Evolutionary conservation across 2,888 invertebrate species (phyloP).

Genomic region (Furcula furcula): DNA sequence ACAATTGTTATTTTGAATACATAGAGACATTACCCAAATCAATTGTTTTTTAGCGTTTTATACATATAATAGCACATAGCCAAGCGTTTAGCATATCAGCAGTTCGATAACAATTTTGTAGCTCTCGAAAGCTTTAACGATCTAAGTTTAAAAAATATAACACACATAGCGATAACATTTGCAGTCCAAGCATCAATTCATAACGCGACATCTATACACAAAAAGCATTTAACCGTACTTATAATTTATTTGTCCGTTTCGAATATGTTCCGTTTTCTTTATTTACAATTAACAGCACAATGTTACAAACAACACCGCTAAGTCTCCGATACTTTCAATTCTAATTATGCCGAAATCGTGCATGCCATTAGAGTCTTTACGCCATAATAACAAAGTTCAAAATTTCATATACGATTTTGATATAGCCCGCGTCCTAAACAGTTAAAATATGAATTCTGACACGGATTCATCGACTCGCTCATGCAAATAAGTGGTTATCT

Average conservation of each 20-base stretch:
- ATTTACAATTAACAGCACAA: slow-evolving; percentile 33
- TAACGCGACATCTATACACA: slow-evolving; percentile 58
- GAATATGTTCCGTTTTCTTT: slow-evolving; percentile 24
- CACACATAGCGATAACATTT: slow-evolving; percentile 54
- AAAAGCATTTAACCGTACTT: slow-evolving; percentile 54
- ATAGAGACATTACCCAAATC: slow-evolving; percentile 4
- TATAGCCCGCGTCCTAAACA: slow-evolving; percentile 8
- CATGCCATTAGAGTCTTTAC: slow-evolving; percentile 3
- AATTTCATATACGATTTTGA: slow-evolving; percentile 9
- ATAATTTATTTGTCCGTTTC: slow-evolving; percentile 35
- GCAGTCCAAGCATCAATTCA: slow-evolving; percentile 57
- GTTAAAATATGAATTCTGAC: slow-evolving; percentile 12
- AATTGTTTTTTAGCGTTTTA: slow-evolving; percentile 8
- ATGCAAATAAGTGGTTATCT: slow-evolving; percentile 27
- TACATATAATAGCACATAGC: slow-evolving; percentile 13
- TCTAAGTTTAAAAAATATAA: slow-evolving; percentile 35
- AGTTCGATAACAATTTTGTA: slow-evolving; percentile 17
- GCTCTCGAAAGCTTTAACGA: slow-evolving; percentile 21
- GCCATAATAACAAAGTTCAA: slow-evolving; percentile 18
- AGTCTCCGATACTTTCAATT: slow-evolving; percentile 3
- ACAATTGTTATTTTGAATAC: slow-evolving; percentile 26
- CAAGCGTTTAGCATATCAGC: slow-evolving; percentile 15
- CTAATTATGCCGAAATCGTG: slow-evolving; percentile 13
- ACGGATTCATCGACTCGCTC: slow-evolving; percentile 36
- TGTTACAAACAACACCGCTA: slow-evolving; percentile 5